phyloP scores from a whole-genome alignment of 2,113 vertebrate genomes.

The Passer domesticus region DNA sequence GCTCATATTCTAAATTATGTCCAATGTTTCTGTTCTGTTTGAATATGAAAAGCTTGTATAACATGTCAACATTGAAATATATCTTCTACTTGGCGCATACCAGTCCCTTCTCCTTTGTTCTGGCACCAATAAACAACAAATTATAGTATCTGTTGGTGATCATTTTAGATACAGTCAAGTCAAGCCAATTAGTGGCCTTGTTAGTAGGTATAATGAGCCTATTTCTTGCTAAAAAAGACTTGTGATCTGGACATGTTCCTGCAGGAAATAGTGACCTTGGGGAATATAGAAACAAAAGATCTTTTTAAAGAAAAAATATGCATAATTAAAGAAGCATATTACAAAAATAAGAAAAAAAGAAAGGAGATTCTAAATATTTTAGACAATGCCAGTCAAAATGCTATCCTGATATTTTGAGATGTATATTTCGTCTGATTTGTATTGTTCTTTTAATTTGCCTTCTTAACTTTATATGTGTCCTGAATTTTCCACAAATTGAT shows the following conservation, averaged over 20 bases:
- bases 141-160: constrained; percentile 71
- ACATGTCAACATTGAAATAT: constrained; percentile 68
- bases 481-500: constrained; percentile 84
- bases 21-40: constrained; percentile 70
- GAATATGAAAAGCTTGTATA: constrained; percentile 71
- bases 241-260: constrained; percentile 77
- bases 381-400: constrained; percentile 81
- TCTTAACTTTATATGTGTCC: constrained; percentile 85
- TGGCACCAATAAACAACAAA: constrained; percentile 67
- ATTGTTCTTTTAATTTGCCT: constrained; percentile 84
- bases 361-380: constrained; percentile 79
- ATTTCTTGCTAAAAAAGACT: constrained; percentile 79
- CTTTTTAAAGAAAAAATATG: constrained; percentile 73
- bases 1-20: constrained; percentile 74
- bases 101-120: constrained; percentile 65
- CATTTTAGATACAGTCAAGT: constrained; percentile 75
- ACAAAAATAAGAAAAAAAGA: constrained; percentile 44
- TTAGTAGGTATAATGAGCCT: constrained; percentile 76
- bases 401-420: constrained; percentile 85
- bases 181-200: constrained; percentile 77
- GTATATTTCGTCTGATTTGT: constrained; percentile 86
- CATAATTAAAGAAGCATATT: constrained; percentile 73
- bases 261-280: constrained; percentile 80
- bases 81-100: constrained; percentile 61
- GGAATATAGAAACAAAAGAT: constrained; percentile 73